Evolutionary conservation across 2,888 invertebrate genomes (phyloP).

Genomic region (Acrocera orbiculus): DNA sequence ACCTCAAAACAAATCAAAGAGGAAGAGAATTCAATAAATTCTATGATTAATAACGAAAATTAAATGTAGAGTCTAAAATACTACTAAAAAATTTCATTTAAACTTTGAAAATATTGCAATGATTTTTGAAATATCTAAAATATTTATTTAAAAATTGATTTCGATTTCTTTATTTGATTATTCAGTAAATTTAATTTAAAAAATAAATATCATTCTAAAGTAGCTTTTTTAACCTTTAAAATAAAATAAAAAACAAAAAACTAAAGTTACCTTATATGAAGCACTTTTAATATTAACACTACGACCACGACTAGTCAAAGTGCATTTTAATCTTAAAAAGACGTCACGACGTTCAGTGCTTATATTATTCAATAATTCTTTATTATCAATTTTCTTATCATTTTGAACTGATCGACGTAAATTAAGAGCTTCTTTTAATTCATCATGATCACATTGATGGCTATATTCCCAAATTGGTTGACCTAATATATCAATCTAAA

Average conservation of each 20-base stretch:
- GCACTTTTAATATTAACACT: constrained; percentile 92
- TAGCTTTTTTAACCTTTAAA: background rate
- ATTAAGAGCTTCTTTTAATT: constrained; percentile 49
- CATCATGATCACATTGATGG: constrained; percentile 90
- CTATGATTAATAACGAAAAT: no score
- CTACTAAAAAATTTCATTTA: no score
- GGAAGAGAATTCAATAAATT: no score
- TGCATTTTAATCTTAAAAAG: constrained; percentile 65
- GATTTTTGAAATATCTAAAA: no score
- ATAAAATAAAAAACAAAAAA: background rate
- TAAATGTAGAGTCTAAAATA: no score
- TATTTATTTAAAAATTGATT: no score
- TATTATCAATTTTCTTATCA: constrained; percentile 3
- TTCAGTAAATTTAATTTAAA: no score
- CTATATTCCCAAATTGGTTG: constrained; percentile 86
- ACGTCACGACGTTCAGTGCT: constrained; percentile 29
- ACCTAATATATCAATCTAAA: constrained; percentile 89
- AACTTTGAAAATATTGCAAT: no score
- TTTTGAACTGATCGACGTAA: constrained; percentile 21
- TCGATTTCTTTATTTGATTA: no score
- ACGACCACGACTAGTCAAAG: constrained; percentile 84
- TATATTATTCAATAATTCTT: constrained; percentile 16
- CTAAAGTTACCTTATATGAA: constrained; percentile 61
- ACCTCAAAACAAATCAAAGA: no score
- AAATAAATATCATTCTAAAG: background rate